Evolutionary conservation across 1,140 invertebrate species (phyloP).

Genomic region (Drosophila triauraria): DNA sequence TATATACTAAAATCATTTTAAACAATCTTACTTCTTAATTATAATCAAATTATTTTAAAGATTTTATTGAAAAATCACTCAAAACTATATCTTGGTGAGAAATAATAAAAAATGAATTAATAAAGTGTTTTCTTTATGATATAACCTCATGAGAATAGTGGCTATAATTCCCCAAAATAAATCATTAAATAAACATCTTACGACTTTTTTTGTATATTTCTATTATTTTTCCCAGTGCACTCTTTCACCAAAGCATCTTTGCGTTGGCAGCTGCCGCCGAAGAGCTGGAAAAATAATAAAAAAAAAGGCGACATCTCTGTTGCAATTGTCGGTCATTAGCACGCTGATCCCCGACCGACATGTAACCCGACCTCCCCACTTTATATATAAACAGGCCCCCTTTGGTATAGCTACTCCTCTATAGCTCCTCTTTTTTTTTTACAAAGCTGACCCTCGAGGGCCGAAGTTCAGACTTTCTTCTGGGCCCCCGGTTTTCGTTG

Average conservation of each 20-base stretch:
- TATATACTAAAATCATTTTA: too few relatives aligned
- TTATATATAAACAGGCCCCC: not conserved
- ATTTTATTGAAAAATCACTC: too few relatives aligned
- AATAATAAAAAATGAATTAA: too few relatives aligned
- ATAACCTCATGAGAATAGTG: too few relatives aligned
- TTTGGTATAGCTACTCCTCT: not conserved
- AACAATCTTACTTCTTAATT: too few relatives aligned
- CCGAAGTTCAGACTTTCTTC: conserved; percentile 55
- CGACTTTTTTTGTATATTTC: not conserved
- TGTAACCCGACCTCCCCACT: conserved; percentile 43
- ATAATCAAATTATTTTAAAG: too few relatives aligned
- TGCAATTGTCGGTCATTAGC: conserved; percentile 57
- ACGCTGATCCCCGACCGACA: conserved; percentile 45
- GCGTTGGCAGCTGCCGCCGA: conserved; percentile 28
- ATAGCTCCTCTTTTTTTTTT: not conserved
- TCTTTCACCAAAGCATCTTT: conserved; percentile 5
- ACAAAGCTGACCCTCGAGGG: conserved; percentile 24
- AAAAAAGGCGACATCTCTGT: conserved; percentile 29
- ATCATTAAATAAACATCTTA: too few relatives aligned
- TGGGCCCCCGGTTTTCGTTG: conserved; percentile 23
- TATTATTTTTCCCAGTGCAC: not conserved
- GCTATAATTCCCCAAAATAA: too few relatives aligned
- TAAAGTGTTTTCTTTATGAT: too few relatives aligned
- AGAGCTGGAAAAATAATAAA: not conserved
- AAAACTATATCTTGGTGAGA: too few relatives aligned